Base-by-base conservation (phyloP, 2,888 invertebrate genomes). In the Leistus spinibarbis region DNA sequence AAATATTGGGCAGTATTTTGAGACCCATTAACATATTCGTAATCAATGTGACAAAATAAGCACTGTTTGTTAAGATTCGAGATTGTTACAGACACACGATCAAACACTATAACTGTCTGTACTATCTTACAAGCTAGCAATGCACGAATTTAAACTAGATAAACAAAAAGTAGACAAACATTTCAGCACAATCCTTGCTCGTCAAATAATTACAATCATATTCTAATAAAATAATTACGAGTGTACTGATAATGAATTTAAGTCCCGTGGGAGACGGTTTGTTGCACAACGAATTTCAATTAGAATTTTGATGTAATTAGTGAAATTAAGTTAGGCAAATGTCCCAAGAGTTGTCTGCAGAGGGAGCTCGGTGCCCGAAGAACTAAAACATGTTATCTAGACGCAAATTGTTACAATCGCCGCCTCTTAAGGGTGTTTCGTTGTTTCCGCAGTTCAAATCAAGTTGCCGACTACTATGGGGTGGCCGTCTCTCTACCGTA, bases 351-450 rank as follows among this genome's bases (percentile, higher is more conserved):
- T 20, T 20, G 22, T 68, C 19, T n/a, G n/a, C 53, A 20, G 68
- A 20, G 54, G 54, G 20, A 20, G 54, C 56, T 19, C n/a, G 60
- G n/a, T n/a, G n/a, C n/a, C n/a, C 23, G 7, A 60, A 62, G 60
- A 60, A 60, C 57, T 69, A 60, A 69, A 69, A 69, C 69, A 69
- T 20, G 69, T 69, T 69, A 69, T 60, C 57, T 23, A 57, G 24
- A 60, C 19, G 22, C 27, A 69, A 69, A 53, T 69, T 68, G 56
- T 54, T 23, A 57, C 69, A 62, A 64, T 16, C n/a, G 22, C 19
- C 1, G 40, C 40, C 0, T 40, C n/a, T n/a, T n/a, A n/a, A 57
- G 69, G 60, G 54, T 54, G 20, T 54, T 10, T 16, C 22, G 68
- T 16, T 22, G 17, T 62, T 24, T 5, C 19, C 60, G 54, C 4